phyloP scores from a whole-genome alignment of 2,797 vertebrate species.

The Heteromormyrus szaboi region DNA sequence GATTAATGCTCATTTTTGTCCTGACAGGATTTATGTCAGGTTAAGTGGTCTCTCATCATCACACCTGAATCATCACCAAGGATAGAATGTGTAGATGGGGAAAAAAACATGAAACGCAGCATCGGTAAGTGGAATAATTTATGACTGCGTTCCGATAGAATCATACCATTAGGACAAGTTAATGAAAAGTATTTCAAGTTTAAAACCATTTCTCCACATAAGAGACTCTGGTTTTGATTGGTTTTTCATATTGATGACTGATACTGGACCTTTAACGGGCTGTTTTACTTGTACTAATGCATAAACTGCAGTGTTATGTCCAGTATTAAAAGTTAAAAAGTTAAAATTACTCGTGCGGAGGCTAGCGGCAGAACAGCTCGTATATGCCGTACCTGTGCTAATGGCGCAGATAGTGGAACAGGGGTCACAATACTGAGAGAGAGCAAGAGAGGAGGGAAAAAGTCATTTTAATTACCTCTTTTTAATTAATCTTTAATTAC shows the following conservation, averaged over 20 bases:
- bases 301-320: neutral
- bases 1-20: slow-evolving; percentile 12
- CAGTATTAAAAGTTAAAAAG: neutral
- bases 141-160: neutral
- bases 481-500: slow-evolving; percentile 10
- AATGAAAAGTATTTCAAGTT: neutral
- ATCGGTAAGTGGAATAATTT: neutral
- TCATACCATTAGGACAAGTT: slow-evolving; percentile 4
- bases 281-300: neutral
- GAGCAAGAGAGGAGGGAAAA: neutral
- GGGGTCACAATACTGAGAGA: neutral
- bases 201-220: slow-evolving; percentile 1
- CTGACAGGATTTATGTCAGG: neutral
- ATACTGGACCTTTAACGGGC: neutral
- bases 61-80: neutral
- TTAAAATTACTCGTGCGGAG: neutral
- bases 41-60: neutral
- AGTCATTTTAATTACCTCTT: slow-evolving; percentile 12
- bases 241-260: neutral
- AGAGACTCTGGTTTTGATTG: neutral
- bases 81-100: neutral
- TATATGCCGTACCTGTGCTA: neutral
- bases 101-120: neutral
- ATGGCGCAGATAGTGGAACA: neutral
- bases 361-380: neutral